Evolutionary conservation across 2,888 invertebrate species (phyloP).

Genomic region (Spodoptera picta): DNA sequence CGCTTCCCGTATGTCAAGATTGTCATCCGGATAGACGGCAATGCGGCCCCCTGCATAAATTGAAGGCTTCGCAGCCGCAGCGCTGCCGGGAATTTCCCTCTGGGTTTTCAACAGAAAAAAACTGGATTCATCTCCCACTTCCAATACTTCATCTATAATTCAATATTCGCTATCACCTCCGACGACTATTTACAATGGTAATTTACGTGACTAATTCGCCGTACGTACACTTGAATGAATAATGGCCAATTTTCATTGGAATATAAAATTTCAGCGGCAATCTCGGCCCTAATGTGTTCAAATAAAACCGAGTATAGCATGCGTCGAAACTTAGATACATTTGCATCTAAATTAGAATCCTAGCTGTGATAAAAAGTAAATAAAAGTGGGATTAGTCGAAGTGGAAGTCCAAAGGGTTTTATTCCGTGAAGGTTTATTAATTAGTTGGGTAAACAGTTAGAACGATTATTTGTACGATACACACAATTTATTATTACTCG

Average conservation of each 20-base stretch:
- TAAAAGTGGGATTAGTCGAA: slow-evolving; percentile 31
- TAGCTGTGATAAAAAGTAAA: slow-evolving; percentile 36
- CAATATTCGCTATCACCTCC: slow-evolving; percentile 76
- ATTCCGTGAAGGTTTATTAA: background rate
- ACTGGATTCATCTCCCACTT: slow-evolving; percentile 71
- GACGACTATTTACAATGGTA: slow-evolving; percentile 74
- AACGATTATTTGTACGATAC: too few species aligned
- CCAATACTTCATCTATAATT: slow-evolving; percentile 81
- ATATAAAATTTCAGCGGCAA: slow-evolving; percentile 62
- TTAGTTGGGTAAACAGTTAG: too few species aligned
- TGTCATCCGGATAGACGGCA: slow-evolving; percentile 79
- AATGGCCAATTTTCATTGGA: slow-evolving; percentile 58
- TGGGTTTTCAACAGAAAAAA: slow-evolving; percentile 79
- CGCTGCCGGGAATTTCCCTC: slow-evolving; percentile 81
- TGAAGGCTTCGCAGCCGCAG: slow-evolving; percentile 80
- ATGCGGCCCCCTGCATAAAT: slow-evolving; percentile 82
- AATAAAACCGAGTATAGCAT: slow-evolving; percentile 48
- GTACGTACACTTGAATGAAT: slow-evolving; percentile 65
- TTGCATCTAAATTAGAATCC: slow-evolving; percentile 57
- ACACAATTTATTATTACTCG: too few species aligned
- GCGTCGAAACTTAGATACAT: slow-evolving; percentile 47
- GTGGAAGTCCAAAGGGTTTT: slow-evolving; percentile 24
- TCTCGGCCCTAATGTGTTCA: slow-evolving; percentile 46
- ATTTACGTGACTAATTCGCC: slow-evolving; percentile 74
- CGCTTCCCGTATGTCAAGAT: slow-evolving; percentile 75